These are phyloP conservation scores for Scyliorhinus canicula DNA, from an alignment of 2,797 vertebrate genomes.

Conservation along the genomic window DNA sequence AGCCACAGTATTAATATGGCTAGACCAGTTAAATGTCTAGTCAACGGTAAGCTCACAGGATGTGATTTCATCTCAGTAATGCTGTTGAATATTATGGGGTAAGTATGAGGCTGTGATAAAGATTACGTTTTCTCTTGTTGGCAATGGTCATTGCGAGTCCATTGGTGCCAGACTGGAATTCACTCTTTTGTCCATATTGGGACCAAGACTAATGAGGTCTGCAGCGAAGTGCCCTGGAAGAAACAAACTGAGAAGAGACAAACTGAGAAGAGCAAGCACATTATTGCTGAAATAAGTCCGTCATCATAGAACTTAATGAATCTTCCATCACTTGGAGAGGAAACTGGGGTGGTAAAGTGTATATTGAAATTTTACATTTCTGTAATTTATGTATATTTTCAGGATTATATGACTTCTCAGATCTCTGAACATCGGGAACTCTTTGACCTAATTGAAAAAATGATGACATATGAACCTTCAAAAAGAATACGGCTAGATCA, in stretches of 20 bases:
- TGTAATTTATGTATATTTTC: constrained; percentile 18
- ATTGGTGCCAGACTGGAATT: background rate
- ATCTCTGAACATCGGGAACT: constrained; percentile 65
- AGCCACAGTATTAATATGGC: too few species aligned
- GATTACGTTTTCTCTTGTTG: too few species aligned
- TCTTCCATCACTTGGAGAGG: background rate
- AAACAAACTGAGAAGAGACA: too few species aligned
- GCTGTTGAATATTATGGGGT: too few species aligned
- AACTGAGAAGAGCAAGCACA: too few species aligned
- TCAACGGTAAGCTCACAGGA: too few species aligned
- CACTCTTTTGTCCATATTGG: background rate
- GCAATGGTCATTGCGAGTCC: background rate
- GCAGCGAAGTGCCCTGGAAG: background rate
- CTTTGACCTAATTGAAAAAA: constrained; percentile 75
- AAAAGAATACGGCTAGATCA: constrained; percentile 71
- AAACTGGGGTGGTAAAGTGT: background rate
- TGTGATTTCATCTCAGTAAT: too few species aligned
- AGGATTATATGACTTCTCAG: constrained; percentile 74
- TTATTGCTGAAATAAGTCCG: background rate
- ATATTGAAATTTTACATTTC: background rate
- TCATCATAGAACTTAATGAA: background rate
- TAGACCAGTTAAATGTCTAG: too few species aligned
- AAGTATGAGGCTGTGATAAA: too few species aligned
- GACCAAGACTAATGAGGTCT: background rate
- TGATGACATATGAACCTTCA: constrained; percentile 75